A percentile compares a stretch with the other conserved stretches of the same genome.
Evolutionary conservation across 2,888 invertebrate species (phyloP).

Genomic region (Epinotia demarniana): DNA sequence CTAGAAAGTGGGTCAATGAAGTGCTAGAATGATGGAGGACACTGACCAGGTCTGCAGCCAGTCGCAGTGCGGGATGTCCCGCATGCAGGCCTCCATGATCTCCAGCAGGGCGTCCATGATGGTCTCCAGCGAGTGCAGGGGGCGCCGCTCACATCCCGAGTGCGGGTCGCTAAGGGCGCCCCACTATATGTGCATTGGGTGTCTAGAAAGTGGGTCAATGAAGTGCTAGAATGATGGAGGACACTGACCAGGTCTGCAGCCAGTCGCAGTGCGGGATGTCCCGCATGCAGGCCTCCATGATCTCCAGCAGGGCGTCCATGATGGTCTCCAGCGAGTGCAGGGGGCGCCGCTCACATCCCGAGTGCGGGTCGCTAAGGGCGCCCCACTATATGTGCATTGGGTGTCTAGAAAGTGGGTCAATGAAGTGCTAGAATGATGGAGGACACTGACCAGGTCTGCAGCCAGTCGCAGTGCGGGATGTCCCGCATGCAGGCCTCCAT

Average conservation of each 20-base stretch:
- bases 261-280: constrained; percentile 95
- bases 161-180: too few species aligned
- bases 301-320: too few species aligned
- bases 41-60: constrained; percentile 95
- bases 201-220: too few species aligned
- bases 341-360: too few species aligned
- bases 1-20: too few species aligned
- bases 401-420: too few species aligned
- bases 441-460: constrained; percentile 90
- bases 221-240: constrained; percentile 37
- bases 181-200: too few species aligned
- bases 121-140: constrained; percentile 17
- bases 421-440: too few species aligned
- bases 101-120: constrained; percentile 20
- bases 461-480: constrained; percentile 96
- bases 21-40: neutral
- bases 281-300: constrained; percentile 98
- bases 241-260: constrained; percentile 92
- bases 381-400: too few species aligned
- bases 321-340: too few species aligned
- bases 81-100: constrained; percentile 24
- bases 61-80: constrained; percentile 95
- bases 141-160: too few species aligned
- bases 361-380: too few species aligned
- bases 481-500: constrained; percentile 73